Conservation (phyloP, 2,797 vertebrate species). For the Lagorchestes hirsutus region DNA sequence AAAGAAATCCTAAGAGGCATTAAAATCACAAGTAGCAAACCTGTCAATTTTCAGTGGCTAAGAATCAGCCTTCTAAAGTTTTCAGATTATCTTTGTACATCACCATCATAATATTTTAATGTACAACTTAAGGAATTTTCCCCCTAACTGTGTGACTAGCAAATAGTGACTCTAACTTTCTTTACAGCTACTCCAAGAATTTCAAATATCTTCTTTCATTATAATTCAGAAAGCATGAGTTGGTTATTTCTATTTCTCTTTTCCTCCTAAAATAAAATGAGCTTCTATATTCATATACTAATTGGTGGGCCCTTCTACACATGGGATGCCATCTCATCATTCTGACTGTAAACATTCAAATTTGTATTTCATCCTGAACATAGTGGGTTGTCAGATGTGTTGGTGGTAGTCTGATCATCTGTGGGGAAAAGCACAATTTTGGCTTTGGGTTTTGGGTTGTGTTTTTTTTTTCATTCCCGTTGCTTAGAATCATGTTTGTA, state of each 20-base stretch:
- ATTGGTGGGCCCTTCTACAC: constrained; percentile 69
- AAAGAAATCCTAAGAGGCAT: constrained; percentile 80
- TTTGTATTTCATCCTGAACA: constrained; percentile 76
- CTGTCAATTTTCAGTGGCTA: constrained; percentile 74
- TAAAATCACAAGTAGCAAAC: constrained; percentile 80
- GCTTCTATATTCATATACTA: constrained; percentile 68
- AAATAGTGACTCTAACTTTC: constrained; percentile 79
- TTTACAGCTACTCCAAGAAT: constrained; percentile 81
- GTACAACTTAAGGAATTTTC: constrained; percentile 76
- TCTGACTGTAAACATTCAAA: constrained; percentile 78
- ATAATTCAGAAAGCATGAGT: constrained; percentile 78
- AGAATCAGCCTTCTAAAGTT: constrained; percentile 78
- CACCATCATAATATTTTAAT: constrained; percentile 84
- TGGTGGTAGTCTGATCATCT: constrained; percentile 39
- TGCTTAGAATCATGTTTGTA: constrained; percentile 63
- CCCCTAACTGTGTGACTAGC: constrained; percentile 63
- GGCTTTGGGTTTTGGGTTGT: constrained; percentile 80
- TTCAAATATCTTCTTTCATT: constrained; percentile 72
- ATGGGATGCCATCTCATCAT: constrained; percentile 68
- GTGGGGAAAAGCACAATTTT: constrained; percentile 63
- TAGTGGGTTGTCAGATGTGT: constrained; percentile 54
- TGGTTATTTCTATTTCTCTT: constrained; percentile 74
- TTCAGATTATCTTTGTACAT: constrained; percentile 82
- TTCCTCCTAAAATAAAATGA: constrained; percentile 74
- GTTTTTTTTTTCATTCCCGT: constrained; percentile 67